A percentile compares a stretch with the other conserved stretches of the same genome.
phyloP scores from a whole-genome alignment of 2,113 vertebrate genomes.

The Peromyscus polionotus region DNA sequence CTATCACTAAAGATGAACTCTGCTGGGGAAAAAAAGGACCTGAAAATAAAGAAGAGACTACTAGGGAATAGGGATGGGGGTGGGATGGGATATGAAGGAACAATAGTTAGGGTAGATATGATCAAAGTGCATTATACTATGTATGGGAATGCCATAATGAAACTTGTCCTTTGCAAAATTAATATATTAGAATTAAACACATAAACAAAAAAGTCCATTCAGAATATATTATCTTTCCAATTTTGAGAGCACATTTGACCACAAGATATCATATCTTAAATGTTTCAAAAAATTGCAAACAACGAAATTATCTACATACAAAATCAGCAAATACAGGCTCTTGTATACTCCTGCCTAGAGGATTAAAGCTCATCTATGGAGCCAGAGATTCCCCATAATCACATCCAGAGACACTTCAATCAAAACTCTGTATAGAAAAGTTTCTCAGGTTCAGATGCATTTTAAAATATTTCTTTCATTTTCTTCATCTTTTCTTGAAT shows the following conservation, averaged over 20 bases:
- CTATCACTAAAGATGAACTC: slow-evolving; percentile 68
- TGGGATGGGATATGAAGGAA: background rate
- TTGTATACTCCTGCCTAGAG: slow-evolving; percentile 77
- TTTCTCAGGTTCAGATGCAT: slow-evolving; percentile 78
- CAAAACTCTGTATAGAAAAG: slow-evolving; percentile 81
- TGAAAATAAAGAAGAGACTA: background rate
- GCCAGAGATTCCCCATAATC: slow-evolving; percentile 83
- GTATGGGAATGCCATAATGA: background rate
- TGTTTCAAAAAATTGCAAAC: slow-evolving; percentile 82
- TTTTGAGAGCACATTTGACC: slow-evolving; percentile 63
- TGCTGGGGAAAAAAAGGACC: background rate
- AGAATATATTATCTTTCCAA: slow-evolving; percentile 36
- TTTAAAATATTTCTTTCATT: slow-evolving; percentile 81
- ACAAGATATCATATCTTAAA: slow-evolving; percentile 66
- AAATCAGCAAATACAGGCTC: slow-evolving; percentile 77
- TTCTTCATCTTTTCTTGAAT: slow-evolving; percentile 69
- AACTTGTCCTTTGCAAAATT: background rate
- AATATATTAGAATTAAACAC: background rate
- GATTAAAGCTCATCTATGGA: slow-evolving; percentile 84
- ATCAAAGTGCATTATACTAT: background rate
- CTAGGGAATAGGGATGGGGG: too few relatives aligned
- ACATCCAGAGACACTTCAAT: slow-evolving; percentile 82
- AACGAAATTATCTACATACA: slow-evolving; percentile 79
- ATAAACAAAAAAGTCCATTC: background rate
- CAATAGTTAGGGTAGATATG: background rate